These are phyloP conservation scores for Deroptyus accipitrinus DNA, from an alignment of 2,113 vertebrate genomes.

Conservation along the genomic window DNA sequence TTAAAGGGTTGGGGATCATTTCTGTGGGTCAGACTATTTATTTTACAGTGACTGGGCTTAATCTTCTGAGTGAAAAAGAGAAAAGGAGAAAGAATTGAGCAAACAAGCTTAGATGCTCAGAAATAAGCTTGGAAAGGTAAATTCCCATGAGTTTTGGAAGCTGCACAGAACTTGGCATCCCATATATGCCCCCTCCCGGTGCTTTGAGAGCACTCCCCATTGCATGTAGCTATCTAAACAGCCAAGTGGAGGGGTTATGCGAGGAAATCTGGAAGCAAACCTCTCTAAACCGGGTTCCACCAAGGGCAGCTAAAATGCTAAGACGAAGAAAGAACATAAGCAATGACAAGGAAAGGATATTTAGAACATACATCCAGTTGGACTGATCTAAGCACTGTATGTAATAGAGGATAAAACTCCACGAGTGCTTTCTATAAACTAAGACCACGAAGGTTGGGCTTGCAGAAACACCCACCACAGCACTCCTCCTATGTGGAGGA, in stretches of 20 bases:
- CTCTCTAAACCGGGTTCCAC: not conserved
- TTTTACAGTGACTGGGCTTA: not conserved
- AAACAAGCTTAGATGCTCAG: not conserved
- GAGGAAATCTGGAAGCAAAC: not conserved
- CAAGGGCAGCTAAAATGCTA: not conserved
- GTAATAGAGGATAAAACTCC: not conserved
- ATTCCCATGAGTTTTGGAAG: not conserved
- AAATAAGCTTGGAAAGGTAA: conserved; percentile 5
- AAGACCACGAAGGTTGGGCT: not conserved
- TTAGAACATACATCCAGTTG: not conserved
- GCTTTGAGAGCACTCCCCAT: not conserved
- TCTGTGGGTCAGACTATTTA: not conserved
- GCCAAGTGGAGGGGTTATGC: not conserved
- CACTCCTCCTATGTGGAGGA: not conserved
- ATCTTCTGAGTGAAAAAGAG: not conserved
- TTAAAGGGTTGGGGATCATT: not conserved
- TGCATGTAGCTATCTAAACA: not conserved
- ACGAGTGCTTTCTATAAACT: not conserved
- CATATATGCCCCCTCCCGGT: not conserved
- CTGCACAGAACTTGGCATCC: conserved; percentile 42
- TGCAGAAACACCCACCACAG: not conserved
- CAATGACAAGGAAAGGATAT: not conserved
- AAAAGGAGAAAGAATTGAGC: not conserved
- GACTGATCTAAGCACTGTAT: not conserved
- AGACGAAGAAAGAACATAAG: not conserved